Percentiles rank a stretch among this genome's conserved stretches.
Conservation (phyloP, 2,797 vertebrate species). For the Tarsius wallacei region DNA sequence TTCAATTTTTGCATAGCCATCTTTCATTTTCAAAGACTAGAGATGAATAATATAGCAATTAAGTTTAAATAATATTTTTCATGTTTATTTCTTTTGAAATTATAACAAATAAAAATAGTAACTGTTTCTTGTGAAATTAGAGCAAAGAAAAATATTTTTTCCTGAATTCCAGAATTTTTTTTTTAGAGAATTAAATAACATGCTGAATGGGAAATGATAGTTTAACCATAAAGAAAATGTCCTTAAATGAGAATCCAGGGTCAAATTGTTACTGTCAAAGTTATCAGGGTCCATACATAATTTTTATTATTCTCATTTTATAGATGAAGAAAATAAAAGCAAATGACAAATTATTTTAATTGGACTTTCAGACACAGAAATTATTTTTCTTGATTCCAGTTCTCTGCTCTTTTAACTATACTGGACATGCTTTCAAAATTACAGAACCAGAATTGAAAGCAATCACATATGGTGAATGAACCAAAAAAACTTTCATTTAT, state of each 20-base stretch:
- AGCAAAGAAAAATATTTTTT: not conserved
- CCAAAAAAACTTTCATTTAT: not conserved
- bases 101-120: slow-evolving; percentile 13
- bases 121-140: not conserved
- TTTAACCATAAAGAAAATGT: not conserved
- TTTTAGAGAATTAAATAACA: slow-evolving; percentile 22
- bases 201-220: not conserved
- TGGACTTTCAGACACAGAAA: not conserved
- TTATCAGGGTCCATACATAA: not conserved
- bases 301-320: slow-evolving; percentile 46
- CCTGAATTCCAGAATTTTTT: not conserved
- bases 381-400: not conserved
- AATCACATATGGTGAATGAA: not conserved
- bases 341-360: not conserved
- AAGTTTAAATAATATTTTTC: not conserved
- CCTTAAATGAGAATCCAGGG: not conserved
- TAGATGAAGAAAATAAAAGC: not conserved
- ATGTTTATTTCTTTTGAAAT: not conserved
- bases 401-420: not conserved
- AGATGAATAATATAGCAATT: not conserved
- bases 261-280: not conserved
- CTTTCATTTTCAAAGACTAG: slow-evolving; percentile 30
- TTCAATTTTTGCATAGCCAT: slow-evolving; percentile 17
- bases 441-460: not conserved
- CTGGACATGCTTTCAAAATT: not conserved